Conservation (phyloP, 1,140 invertebrate species). For the Ridgeia piscesae region DNA sequence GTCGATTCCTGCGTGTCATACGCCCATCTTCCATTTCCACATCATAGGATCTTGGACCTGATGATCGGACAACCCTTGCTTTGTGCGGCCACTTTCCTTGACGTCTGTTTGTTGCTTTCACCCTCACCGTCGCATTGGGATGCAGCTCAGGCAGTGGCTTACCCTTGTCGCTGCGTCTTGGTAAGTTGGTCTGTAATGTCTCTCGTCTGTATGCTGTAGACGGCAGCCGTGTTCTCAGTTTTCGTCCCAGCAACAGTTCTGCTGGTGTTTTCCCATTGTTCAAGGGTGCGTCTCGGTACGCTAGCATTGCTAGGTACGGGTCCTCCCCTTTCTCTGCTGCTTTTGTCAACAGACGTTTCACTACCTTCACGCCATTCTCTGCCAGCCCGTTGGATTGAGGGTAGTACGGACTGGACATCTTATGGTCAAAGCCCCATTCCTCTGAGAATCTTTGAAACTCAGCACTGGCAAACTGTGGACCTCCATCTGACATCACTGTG, state of each 20-base stretch:
- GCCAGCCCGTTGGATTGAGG: conserved; percentile 35
- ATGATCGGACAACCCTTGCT: too few relatives aligned
- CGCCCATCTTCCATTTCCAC: too few relatives aligned
- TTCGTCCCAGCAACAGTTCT: conserved; percentile 31
- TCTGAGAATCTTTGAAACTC: conserved; percentile 54
- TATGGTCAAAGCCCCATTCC: conserved; percentile 53
- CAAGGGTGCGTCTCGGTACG: conserved; percentile 36
- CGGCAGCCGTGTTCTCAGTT: conserved; percentile 29
- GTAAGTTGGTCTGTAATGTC: too few relatives aligned
- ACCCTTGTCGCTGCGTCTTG: too few relatives aligned
- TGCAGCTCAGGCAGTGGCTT: too few relatives aligned
- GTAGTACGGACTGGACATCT: conserved; percentile 47
- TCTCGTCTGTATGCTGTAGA: too few relatives aligned
- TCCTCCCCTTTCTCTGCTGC: conserved; percentile 27
- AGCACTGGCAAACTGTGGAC: conserved; percentile 48
- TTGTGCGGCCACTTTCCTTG: too few relatives aligned
- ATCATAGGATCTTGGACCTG: too few relatives aligned
- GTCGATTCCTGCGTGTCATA: too few relatives aligned
- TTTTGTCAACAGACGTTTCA: conserved; percentile 37
- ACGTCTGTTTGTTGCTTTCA: too few relatives aligned
- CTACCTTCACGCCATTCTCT: conserved; percentile 33
- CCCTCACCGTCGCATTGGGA: too few relatives aligned
- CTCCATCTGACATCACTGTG: conserved; percentile 45
- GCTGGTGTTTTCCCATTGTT: conserved; percentile 20
- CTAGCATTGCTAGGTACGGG: conserved; percentile 34